Percentiles rank a stretch among this genome's conserved stretches.
Evolutionary conservation across 1,140 invertebrate species (phyloP).

Genomic region (Lepidotrigona ventralis): DNA sequence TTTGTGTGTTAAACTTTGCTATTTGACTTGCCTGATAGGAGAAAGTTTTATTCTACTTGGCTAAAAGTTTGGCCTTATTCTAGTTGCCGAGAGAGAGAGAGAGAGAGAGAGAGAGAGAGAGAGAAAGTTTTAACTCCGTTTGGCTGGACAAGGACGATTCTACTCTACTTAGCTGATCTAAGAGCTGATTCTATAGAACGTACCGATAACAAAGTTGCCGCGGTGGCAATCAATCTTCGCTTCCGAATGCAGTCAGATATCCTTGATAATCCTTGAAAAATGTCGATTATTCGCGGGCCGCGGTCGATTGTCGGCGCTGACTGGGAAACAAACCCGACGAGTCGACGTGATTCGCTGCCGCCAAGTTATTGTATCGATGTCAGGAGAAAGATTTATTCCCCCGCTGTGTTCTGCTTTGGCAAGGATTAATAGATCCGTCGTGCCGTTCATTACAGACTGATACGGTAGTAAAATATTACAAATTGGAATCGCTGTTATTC

Average conservation of each 20-base stretch:
- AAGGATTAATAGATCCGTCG: background rate
- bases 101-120: too few species aligned
- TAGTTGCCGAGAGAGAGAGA: background rate
- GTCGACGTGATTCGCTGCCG: background rate
- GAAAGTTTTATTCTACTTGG: background rate
- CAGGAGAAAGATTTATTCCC: background rate
- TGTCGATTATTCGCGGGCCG: conserved; percentile 41
- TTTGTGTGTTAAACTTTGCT: background rate
- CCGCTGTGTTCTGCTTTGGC: background rate
- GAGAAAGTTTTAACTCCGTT: background rate
- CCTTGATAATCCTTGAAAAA: conserved; percentile 46
- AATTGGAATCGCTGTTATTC: background rate
- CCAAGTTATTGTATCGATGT: background rate
- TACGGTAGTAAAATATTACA: background rate
- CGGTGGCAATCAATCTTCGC: conserved; percentile 14
- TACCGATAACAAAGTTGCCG: conserved; percentile 38
- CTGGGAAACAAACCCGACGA: background rate
- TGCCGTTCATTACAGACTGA: background rate
- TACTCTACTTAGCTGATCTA: background rate
- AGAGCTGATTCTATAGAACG: background rate
- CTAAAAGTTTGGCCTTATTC: background rate
- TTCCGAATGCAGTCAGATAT: conserved; percentile 20
- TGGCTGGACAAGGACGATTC: background rate
- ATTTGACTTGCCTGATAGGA: background rate
- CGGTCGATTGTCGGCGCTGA: background rate